Evolutionary conservation across 2,888 invertebrate species (phyloP), one percentile per base, ranked within the genome.

Genomic region (Teleogryllus oceanicus): DNA sequence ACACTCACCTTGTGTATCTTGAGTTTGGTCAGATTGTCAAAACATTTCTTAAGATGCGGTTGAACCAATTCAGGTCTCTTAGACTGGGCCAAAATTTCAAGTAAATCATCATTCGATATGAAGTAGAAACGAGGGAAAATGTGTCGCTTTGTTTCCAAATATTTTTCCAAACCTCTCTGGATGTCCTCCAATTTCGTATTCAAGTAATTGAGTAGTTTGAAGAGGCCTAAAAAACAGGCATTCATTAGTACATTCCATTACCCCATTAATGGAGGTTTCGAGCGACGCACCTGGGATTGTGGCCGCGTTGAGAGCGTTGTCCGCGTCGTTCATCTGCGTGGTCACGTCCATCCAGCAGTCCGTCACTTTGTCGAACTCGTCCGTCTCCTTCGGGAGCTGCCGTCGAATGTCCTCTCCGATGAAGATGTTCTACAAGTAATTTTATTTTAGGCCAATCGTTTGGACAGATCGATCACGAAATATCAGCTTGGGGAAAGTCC

Each of bases 61-160:
- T 96, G 96, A 80, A 97, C 92, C 76, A 93, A 88, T 84, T 94
- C 93, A 0, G 96, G 96, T 84, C 91, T 93, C 84, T 93, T 94
- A 0, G 95, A 93, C 86, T 96, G 95, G 0, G 95, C 96, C 81
- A 96, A 89, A 83, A 96, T 95, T 87, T 96, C 94, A 78, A 95
- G 87, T 83, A 95, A 88, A 85, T 95, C 94, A 84, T 94, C 94
- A 85, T 94, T 94, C n/a, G 94, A 94, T 83, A 94, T 90, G 85
- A 94, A 94, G 86, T 94, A 94, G 86, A 94, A 94, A 80, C 94
- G 88, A 18, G 96, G 96, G 87, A 97, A 97, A 76, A 94, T 86
- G 86, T 94, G 93, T n/a, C 96, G 89, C 85, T 97, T 97, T 0
- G 94, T 93, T 88, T 97, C 96, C 82, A 97, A 88, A 87, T 96